Evolutionary conservation across 2,888 invertebrate genomes (phyloP), one percentile per base, ranked within the genome.

Genomic region (Nudaria mundana): DNA sequence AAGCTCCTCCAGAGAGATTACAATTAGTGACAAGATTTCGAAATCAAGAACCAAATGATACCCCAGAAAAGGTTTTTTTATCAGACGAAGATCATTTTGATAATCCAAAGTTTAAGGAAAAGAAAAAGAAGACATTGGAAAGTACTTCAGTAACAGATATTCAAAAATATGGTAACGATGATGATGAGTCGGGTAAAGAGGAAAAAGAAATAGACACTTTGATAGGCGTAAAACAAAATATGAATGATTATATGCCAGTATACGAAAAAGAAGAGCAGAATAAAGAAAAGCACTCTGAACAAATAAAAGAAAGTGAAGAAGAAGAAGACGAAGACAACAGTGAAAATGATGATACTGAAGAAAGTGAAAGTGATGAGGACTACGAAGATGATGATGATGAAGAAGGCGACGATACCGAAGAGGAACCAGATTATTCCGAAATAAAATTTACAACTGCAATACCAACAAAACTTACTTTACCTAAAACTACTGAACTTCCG

Each of bases 101-200:
- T 4, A 15, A 23, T 2, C 80, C 83, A 6, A 81, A 77, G 52
- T 82, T 78, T 39, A 74, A 70, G 51, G 87, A 82, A 62, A 87
- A 85, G 62, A 82, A 84, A 56, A 86, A 75, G 32, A 87, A 86
- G 52, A 70, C 67, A 8, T 66, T 75, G 5, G 78, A 82, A 55
- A 87, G 80, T 15, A 89, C 89, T 2, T 57, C 84, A 40, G 82
- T 89, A 1, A 89, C 88, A 3, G 89, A 89, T 35, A 77, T 84
- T 15, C 75, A 84, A 47, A 73, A 67, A 10, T 89, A 89, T 48
- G 85, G 82, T 3, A 73, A 80, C 45, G 80, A 77, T 3, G 73
- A 79, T 48, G 78, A 66, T 25, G 68, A 76, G 16, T 76, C 78
- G 34, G 76, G 85, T 40, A 69, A 71, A 63, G 68, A 53, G 53